Conservation (phyloP, 2,888 invertebrate species). For the Volucella inanis region DNA sequence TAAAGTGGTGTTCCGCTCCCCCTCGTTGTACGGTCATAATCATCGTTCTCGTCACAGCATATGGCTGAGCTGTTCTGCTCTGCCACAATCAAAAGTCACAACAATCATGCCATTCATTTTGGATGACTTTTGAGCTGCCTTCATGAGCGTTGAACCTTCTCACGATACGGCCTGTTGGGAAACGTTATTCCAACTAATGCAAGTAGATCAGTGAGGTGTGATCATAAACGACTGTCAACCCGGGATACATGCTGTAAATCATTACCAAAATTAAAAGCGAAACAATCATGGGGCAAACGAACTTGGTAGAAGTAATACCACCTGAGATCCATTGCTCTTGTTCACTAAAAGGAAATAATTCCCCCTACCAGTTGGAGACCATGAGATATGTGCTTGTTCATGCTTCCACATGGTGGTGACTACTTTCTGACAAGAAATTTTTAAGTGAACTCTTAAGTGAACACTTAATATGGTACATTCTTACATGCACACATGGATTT, state of each 20-base stretch:
- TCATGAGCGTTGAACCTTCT: conserved; percentile 67
- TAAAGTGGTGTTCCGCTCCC: conserved; percentile 65
- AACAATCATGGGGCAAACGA: conserved; percentile 29
- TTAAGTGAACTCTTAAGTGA: too few species aligned
- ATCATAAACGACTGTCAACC: conserved; percentile 59
- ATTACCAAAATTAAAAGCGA: conserved; percentile 61
- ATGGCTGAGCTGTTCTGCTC: background rate
- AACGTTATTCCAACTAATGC: conserved; percentile 1
- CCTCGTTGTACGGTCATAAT: background rate
- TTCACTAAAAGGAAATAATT: conserved; percentile 49
- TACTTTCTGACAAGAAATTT: background rate
- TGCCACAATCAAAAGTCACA: conserved; percentile 66
- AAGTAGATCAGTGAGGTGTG: conserved; percentile 57
- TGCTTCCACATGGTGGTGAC: conserved; percentile 40
- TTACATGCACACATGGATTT: too few species aligned
- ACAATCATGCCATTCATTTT: conserved; percentile 71
- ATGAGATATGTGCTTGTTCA: conserved; percentile 40
- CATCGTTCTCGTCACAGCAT: conserved; percentile 4
- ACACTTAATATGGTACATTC: too few species aligned
- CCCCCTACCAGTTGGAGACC: conserved; percentile 79
- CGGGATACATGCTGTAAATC: conserved; percentile 64
- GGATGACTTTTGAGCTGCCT: conserved; percentile 49
- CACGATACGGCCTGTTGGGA: conserved; percentile 56
- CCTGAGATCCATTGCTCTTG: conserved; percentile 62
- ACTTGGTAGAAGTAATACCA: conserved; percentile 40